Conservation (phyloP, 2,797 vertebrate genomes). For the Ctenopoma kingsleyae region DNA sequence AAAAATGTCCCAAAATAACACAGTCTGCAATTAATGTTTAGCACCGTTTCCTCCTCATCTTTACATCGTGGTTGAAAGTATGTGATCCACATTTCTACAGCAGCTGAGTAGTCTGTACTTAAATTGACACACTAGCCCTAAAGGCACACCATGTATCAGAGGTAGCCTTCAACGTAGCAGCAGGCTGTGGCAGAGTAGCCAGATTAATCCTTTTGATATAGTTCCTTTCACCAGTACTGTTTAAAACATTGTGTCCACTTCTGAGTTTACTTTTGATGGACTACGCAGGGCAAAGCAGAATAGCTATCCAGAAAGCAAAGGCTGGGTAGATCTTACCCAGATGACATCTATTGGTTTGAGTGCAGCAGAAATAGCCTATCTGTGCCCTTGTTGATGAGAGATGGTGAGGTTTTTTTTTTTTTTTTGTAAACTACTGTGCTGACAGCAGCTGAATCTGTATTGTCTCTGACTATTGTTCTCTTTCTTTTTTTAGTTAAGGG, state of each 20-base stretch:
- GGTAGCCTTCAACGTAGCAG: slow-evolving; percentile 18
- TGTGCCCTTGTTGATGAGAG: too few relatives aligned
- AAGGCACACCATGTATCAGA: neutral
- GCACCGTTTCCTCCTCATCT: slow-evolving; percentile 1
- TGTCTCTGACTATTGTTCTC: too few relatives aligned
- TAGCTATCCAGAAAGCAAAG: neutral
- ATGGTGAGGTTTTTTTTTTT: too few relatives aligned
- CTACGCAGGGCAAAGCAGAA: neutral
- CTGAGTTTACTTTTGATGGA: slow-evolving; percentile 15
- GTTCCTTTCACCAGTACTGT: slow-evolving; percentile 4
- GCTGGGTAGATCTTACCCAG: too few relatives aligned
- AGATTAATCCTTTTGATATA: slow-evolving; percentile 12
- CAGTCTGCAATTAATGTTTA: slow-evolving; percentile 39
- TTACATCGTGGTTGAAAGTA: slow-evolving; percentile 8
- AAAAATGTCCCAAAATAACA: slow-evolving; percentile 36
- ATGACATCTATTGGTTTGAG: too few relatives aligned
- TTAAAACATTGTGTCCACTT: slow-evolving; percentile 9
- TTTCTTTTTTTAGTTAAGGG: too few relatives aligned
- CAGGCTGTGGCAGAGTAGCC: slow-evolving; percentile 19
- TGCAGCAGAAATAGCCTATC: too few relatives aligned
- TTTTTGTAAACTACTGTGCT: too few relatives aligned
- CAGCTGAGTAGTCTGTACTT: slow-evolving; percentile 15
- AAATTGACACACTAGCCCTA: slow-evolving; percentile 7
- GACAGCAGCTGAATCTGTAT: too few relatives aligned
- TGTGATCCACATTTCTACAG: slow-evolving; percentile 19